Evolutionary conservation across 2,888 invertebrate species (phyloP).

Genomic region (Bruchidius siliquastri): DNA sequence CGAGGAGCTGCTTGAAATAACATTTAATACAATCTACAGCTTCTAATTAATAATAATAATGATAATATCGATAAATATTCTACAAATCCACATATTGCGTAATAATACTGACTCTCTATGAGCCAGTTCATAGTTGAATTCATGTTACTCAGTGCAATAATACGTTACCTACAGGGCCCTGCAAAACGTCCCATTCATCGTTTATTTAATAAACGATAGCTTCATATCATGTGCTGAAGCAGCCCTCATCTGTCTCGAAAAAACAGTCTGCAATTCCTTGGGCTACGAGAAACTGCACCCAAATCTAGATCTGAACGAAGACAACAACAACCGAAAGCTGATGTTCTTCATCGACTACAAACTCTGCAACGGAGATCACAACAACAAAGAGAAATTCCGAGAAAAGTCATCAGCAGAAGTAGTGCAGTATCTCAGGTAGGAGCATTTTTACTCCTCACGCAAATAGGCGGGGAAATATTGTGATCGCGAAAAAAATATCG

Average conservation of each 20-base stretch:
- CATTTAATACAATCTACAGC: no score
- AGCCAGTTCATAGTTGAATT: no score
- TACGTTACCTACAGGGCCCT: slow-evolving; percentile 10
- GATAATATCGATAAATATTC: no score
- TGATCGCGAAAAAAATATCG: no score
- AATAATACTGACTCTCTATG: no score
- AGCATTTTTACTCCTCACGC: no score
- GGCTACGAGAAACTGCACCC: slow-evolving; percentile 40
- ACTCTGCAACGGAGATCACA: slow-evolving; percentile 36
- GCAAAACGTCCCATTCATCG: slow-evolving; percentile 32
- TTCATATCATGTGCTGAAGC: slow-evolving; percentile 36
- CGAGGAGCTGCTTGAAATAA: no score
- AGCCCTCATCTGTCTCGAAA: slow-evolving; percentile 43
- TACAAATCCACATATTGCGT: no score
- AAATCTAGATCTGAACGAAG: slow-evolving; percentile 35
- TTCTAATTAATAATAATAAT: no score
- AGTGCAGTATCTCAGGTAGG: slow-evolving; percentile 38
- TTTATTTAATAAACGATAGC: slow-evolving; percentile 30
- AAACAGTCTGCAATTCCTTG: slow-evolving; percentile 34
- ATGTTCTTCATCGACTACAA: slow-evolving; percentile 11
- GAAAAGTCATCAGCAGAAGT: slow-evolving; percentile 30
- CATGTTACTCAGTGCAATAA: no score
- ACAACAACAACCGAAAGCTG: slow-evolving; percentile 35
- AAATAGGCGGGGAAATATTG: no score
- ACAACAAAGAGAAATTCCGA: slow-evolving; percentile 20